Evolutionary conservation across 2,888 invertebrate genomes (phyloP).

Genomic region (Alsophila aescularia): DNA sequence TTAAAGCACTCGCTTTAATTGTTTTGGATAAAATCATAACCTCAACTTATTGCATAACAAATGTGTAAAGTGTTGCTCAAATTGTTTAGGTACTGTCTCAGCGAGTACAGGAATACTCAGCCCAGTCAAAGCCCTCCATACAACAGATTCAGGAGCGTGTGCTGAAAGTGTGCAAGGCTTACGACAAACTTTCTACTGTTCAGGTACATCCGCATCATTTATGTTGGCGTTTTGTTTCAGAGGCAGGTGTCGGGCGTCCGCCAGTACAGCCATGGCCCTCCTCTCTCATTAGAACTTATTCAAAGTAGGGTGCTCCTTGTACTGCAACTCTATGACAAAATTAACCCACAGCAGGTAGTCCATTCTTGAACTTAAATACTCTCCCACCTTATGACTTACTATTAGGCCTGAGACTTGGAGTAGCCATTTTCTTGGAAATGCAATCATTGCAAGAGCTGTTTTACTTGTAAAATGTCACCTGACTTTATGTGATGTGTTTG

Average conservation of each 20-base stretch:
- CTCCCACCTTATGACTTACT: neutral
- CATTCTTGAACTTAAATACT: neutral
- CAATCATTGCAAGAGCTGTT: too few relatives aligned
- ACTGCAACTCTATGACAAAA: constrained; percentile 98
- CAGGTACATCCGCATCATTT: constrained; percentile 88
- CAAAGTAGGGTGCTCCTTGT: constrained; percentile 96
- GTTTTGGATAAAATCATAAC: constrained; percentile 58
- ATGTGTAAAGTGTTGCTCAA: constrained; percentile 67
- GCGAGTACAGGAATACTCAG: constrained; percentile 61
- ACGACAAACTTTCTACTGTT: constrained; percentile 94
- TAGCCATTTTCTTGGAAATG: neutral
- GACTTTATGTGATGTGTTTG: too few relatives aligned
- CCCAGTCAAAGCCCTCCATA: constrained; percentile 81
- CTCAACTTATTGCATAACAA: constrained; percentile 82
- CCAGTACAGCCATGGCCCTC: constrained; percentile 90
- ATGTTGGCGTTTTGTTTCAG: constrained; percentile 83
- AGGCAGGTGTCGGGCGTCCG: constrained; percentile 87
- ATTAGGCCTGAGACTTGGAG: neutral
- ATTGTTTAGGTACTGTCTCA: constrained; percentile 75
- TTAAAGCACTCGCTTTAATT: neutral
- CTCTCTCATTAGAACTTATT: constrained; percentile 92
- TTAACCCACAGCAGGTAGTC: constrained; percentile 95
- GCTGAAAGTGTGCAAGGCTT: constrained; percentile 93
- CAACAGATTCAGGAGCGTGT: constrained; percentile 91
- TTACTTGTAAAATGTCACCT: too few relatives aligned